These are phyloP conservation scores for Cheirogaleus medius DNA, from an alignment of 2,113 vertebrate genomes.

Conservation along the genomic window DNA sequence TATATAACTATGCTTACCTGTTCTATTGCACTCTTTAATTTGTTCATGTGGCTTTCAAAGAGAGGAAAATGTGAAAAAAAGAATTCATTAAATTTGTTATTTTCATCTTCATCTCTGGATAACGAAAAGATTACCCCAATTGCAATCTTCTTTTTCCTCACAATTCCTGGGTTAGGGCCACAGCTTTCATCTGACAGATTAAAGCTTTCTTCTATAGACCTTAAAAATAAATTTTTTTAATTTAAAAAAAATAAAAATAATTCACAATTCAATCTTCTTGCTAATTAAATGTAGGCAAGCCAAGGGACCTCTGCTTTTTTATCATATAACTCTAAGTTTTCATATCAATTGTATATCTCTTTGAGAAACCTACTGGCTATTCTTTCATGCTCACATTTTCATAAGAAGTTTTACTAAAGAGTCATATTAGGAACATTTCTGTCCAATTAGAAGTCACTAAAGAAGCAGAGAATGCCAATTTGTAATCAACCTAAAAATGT, in stretches of 20 bases:
- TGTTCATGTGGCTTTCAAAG: conserved; percentile 99
- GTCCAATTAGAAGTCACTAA: conserved; percentile 11
- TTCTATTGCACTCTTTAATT: conserved; percentile 97
- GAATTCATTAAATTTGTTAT: conserved; percentile 97
- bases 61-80: conserved; percentile 99
- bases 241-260: conserved; percentile 47
- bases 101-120: conserved; percentile 94
- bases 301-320: conserved; percentile 30
- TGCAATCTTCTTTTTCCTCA: conserved; percentile 98
- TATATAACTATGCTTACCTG: conserved; percentile 87
- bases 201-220: conserved; percentile 99
- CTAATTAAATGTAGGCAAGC: conserved; percentile 40
- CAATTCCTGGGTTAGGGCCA: conserved; percentile 91
- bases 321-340: conserved; percentile 43
- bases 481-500: conserved; percentile 14
- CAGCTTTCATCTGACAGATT: conserved; percentile 97
- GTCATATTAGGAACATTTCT: neutral
- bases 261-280: conserved; percentile 25
- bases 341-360: neutral
- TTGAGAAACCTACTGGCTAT: neutral
- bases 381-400: neutral
- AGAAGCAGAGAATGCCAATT: conserved; percentile 18
- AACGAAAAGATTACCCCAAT: conserved; percentile 98
- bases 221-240: conserved; percentile 77
- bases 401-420: neutral